Base-by-base conservation (phyloP, 2,113 vertebrate genomes). In the Otolemur garnettii region DNA sequence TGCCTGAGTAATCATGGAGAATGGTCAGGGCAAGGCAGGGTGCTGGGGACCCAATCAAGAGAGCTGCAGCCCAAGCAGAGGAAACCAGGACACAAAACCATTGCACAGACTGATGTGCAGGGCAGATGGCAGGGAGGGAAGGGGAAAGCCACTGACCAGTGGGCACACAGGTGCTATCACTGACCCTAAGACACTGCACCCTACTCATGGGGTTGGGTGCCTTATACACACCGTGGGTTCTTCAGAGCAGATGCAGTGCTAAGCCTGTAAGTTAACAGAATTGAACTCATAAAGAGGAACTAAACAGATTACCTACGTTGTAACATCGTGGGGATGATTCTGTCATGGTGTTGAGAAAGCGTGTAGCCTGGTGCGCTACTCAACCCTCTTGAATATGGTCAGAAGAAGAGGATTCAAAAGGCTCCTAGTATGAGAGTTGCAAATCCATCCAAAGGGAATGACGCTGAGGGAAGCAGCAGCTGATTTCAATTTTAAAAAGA, bases 401-500 rank as follows among this genome's bases (percentile, higher is more conserved):
- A 72, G 35, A 90, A 93, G 82, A 62, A 85, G 71, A 66, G 3
- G 30, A 80, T 50, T 87, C 80, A 79, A 69, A 89, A 42, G 4
- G 33, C 33, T 81, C 42, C 17, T 24, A 13, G 2, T 26, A 35
- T 15, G 21, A 87, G 38, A 88, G 33, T 74, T 75, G 24, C 22
- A 91, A 88, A 89, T 74, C 62, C 26, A 62, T 91, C 55, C 42
- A 68, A 90, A 93, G 21, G 45, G 57, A 93, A 53, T 74, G 77
- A 68, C 6, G 18, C 17, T 59, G 14, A 68, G 80, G n/a, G 18
- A 96, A 81, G 35, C 8, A 90, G 2, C 12, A 85, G 5, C 22
- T 92, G n/a, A 80, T 78, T 75, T 84, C 55, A 45, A 18, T 94
- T 96, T 59, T 26, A 81, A 87, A 87, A n/a, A 62, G 35, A 94